A percentile compares a stretch with the other conserved stretches of the same genome.
phyloP scores from a whole-genome alignment of 2,113 vertebrate genomes.

The Parus major region DNA sequence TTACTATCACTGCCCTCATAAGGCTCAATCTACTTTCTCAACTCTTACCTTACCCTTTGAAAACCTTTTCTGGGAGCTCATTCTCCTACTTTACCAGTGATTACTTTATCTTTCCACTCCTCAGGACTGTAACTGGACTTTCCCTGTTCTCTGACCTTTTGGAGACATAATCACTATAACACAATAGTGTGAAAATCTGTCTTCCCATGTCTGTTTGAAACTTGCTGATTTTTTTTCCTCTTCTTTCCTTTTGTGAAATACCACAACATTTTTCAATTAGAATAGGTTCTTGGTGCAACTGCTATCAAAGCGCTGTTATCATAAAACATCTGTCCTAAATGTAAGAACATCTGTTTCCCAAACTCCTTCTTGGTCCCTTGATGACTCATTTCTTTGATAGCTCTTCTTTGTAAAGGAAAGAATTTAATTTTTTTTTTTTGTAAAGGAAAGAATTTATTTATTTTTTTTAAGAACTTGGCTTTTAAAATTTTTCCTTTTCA shows the following conservation, averaged over 20 bases:
- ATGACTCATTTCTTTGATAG: constrained; percentile 43
- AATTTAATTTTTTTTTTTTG: no score
- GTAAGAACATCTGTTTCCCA: constrained; percentile 62
- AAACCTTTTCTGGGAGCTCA: neutral
- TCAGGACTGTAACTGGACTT: neutral
- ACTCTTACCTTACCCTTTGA: neutral
- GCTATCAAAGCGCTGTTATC: constrained; percentile 57
- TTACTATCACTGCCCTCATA: neutral
- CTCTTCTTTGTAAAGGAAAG: constrained; percentile 21
- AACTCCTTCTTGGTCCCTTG: constrained; percentile 28
- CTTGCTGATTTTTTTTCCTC: neutral
- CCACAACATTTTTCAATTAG: constrained; percentile 49
- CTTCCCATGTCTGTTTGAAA: neutral
- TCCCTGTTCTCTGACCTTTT: neutral
- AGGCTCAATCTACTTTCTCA: neutral
- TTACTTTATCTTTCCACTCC: neutral
- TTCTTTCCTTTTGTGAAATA: constrained; percentile 9
- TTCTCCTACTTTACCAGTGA: neutral
- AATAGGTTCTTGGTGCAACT: constrained; percentile 26
- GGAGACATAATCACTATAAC: neutral
- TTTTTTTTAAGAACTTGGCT: neutral
- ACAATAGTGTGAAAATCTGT: neutral
- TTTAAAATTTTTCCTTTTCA: neutral
- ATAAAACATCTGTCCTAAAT: constrained; percentile 63
- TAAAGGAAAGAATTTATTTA: neutral